A percentile compares a stretch with the other conserved stretches of the same genome.
Evolutionary conservation across 2,797 vertebrate species (phyloP).

Genomic region (Naso thynnoides): DNA sequence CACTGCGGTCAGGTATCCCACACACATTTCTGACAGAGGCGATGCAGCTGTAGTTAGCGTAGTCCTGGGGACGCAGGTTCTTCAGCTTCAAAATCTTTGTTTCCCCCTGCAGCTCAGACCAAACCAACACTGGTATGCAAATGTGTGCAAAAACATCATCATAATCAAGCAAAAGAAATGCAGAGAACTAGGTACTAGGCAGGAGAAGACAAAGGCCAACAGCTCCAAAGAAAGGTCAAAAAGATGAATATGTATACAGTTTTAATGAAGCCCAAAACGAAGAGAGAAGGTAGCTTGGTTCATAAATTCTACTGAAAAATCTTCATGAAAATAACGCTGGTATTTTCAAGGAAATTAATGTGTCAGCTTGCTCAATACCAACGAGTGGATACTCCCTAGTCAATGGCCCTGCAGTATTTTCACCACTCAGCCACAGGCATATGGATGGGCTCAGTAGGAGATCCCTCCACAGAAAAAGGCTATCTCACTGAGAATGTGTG

Average conservation of each 20-base stretch:
- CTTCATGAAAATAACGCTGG: not conserved
- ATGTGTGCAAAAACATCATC: conserved; percentile 77
- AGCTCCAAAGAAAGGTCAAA: conserved; percentile 60
- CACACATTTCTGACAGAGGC: conserved; percentile 96
- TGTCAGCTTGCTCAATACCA: conserved; percentile 29
- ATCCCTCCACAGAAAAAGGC: conserved; percentile 44
- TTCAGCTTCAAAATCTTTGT: conserved; percentile 99
- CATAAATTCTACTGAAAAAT: conserved; percentile 15
- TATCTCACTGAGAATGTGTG: conserved; percentile 40
- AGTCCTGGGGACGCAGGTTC: conserved; percentile 98
- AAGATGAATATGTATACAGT: conserved; percentile 57
- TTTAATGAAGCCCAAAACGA: conserved; percentile 35
- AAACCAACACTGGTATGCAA: conserved; percentile 83
- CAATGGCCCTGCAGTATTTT: conserved; percentile 37
- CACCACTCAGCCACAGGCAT: conserved; percentile 25
- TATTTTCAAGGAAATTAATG: conserved; percentile 31
- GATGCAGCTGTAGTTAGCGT: conserved; percentile 99
- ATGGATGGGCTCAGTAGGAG: conserved; percentile 57
- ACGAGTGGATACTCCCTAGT: conserved; percentile 31
- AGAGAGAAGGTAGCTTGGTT: conserved; percentile 11
- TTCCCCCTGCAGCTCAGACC: conserved; percentile 91
- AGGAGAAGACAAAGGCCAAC: conserved; percentile 55
- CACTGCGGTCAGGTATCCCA: conserved; percentile 94
- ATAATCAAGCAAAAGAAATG: conserved; percentile 47
- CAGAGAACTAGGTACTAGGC: conserved; percentile 24